These are phyloP conservation scores for Aspidapion aeneum DNA, from an alignment of 2,888 invertebrate species.

Conservation along the genomic window DNA sequence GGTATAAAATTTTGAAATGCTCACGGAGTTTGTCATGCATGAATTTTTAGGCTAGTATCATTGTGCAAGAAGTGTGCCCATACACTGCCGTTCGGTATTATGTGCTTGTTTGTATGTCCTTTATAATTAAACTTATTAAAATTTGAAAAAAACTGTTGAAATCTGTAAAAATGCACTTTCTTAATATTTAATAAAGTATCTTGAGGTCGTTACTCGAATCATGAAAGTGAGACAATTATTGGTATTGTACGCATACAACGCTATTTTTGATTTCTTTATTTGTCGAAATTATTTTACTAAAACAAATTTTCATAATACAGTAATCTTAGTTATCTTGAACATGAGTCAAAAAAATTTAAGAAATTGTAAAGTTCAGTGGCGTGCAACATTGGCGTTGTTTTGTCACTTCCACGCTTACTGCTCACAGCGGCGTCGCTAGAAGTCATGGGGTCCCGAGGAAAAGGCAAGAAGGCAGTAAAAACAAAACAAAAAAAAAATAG, in stretches of 20 bases:
- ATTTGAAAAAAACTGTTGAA: neutral
- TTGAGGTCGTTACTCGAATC: neutral
- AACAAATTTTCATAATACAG: too few species aligned
- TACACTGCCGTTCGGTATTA: too few species aligned
- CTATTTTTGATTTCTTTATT: neutral
- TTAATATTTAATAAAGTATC: neutral
- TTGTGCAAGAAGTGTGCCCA: neutral
- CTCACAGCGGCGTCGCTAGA: too few species aligned
- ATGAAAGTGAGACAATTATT: neutral
- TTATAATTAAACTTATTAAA: neutral
- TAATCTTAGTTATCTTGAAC: too few species aligned
- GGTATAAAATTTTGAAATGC: neutral
- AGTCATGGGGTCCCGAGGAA: too few species aligned
- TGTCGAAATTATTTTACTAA: too few species aligned
- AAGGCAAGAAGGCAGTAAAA: too few species aligned
- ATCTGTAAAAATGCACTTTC: neutral
- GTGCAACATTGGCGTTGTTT: too few species aligned
- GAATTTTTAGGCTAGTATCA: neutral
- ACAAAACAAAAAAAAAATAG: too few species aligned
- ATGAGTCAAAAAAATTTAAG: too few species aligned
- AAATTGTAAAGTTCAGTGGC: too few species aligned
- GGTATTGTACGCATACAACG: neutral
- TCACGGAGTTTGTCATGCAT: neutral
- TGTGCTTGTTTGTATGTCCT: neutral
- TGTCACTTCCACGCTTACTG: too few species aligned